Conservation (phyloP, 2,113 vertebrate species). For the Perca fluviatilis region DNA sequence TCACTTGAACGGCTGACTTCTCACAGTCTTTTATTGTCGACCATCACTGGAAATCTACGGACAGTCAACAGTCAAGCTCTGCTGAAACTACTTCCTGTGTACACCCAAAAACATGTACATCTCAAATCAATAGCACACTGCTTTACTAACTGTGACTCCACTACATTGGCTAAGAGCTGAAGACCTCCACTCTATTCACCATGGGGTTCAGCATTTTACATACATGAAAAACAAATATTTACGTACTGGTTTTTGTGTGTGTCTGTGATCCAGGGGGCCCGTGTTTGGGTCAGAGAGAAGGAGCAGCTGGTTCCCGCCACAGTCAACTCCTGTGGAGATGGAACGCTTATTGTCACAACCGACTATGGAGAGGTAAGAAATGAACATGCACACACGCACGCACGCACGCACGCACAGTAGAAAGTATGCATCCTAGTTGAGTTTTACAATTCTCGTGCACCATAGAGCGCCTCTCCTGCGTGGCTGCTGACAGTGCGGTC, state of each 20-base stretch:
- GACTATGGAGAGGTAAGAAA: slow-evolving; percentile 89
- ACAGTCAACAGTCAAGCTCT: not conserved
- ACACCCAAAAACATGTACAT: not conserved
- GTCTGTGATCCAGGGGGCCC: slow-evolving; percentile 87
- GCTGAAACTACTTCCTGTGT: no score
- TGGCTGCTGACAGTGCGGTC: not conserved
- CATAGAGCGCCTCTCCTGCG: not conserved
- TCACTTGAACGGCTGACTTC: not conserved
- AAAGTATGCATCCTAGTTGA: not conserved
- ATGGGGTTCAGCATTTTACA: not conserved
- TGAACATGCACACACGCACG: not conserved
- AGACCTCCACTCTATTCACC: not conserved
- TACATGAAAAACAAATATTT: not conserved
- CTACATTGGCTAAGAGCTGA: not conserved
- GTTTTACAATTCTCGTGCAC: not conserved
- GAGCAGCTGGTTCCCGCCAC: slow-evolving; percentile 90
- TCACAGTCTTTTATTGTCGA: not conserved
- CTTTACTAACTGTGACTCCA: not conserved
- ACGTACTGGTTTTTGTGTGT: slow-evolving; percentile 22
- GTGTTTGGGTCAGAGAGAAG: slow-evolving; percentile 90
- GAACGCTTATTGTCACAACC: slow-evolving; percentile 86
- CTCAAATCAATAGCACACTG: not conserved
- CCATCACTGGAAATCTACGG: no score
- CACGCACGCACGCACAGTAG: not conserved
- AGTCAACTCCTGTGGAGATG: slow-evolving; percentile 86